Conservation (phyloP, 2,888 invertebrate genomes). For the Bedellia somnulentella region DNA sequence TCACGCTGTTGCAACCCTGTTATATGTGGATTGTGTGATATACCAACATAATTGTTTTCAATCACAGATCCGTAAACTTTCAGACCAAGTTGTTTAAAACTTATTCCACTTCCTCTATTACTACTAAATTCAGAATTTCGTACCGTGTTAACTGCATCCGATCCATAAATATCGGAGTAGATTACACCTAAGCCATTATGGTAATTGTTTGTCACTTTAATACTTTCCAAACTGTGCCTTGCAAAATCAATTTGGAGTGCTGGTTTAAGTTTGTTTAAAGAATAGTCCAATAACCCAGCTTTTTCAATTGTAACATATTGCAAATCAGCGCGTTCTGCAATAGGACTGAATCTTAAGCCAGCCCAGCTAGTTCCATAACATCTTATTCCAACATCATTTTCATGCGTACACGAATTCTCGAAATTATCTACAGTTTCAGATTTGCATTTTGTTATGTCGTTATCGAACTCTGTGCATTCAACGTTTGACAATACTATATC, state of each 20-base stretch:
- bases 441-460: conserved; percentile 85
- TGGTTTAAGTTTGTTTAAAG: conserved; percentile 83
- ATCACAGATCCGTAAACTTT: conserved; percentile 76
- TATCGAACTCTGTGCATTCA: conserved; percentile 87
- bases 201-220: conserved; percentile 80
- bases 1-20: conserved; percentile 84
- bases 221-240: conserved; percentile 78
- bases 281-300: conserved; percentile 92
- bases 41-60: conserved; percentile 83
- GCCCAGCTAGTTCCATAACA: conserved; percentile 95
- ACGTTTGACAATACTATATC: conserved; percentile 84
- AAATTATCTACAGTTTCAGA: conserved; percentile 77
- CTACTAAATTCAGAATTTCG: conserved; percentile 82
- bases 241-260: conserved; percentile 88
- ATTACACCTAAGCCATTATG: conserved; percentile 92
- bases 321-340: conserved; percentile 84
- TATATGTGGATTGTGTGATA: conserved; percentile 89
- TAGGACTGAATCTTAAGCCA: conserved; percentile 85
- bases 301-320: conserved; percentile 87
- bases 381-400: conserved; percentile 84
- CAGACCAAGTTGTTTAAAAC: conserved; percentile 85
- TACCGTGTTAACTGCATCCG: conserved; percentile 78
- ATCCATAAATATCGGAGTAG: conserved; percentile 91
- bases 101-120: conserved; percentile 87
- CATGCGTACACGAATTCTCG: conserved; percentile 85